phyloP scores from a whole-genome alignment of 2,797 vertebrate species.

The Argyrosomus regius region DNA sequence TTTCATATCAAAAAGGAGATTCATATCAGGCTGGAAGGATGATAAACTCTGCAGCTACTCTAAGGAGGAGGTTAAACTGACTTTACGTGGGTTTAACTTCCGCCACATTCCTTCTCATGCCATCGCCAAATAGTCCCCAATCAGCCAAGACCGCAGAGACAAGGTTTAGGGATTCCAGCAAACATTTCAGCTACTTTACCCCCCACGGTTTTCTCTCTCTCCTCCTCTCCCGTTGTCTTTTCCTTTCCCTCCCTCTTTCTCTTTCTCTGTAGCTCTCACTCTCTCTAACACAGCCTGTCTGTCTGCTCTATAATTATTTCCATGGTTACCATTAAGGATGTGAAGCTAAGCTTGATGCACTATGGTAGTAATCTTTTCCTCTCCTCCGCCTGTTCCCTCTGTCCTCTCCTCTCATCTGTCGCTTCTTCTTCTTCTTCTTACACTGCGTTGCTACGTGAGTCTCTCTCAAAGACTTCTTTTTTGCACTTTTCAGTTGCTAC shows the following conservation, averaged over 20 bases:
- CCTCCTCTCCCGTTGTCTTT: conserved; percentile 34
- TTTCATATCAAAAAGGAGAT: not conserved
- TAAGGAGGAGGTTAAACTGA: conserved; percentile 20
- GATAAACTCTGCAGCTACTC: conserved; percentile 21
- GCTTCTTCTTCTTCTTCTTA: conserved; percentile 35
- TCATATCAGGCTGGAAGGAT: not conserved
- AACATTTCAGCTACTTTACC: conserved; percentile 63
- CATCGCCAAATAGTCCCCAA: conserved; percentile 16
- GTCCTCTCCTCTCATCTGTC: conserved; percentile 58
- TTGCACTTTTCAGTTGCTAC: conserved; percentile 22
- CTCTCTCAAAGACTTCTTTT: conserved; percentile 25
- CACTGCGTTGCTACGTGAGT: conserved; percentile 23
- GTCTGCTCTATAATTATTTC: conserved; percentile 89
- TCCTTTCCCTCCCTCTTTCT: conserved; percentile 16
- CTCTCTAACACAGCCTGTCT: conserved; percentile 71
- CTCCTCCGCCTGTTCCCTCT: conserved; percentile 64
- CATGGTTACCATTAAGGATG: conserved; percentile 89
- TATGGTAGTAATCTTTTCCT: conserved; percentile 79
- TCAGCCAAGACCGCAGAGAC: conserved; percentile 19
- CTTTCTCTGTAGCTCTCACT: conserved; percentile 56
- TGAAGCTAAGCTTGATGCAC: conserved; percentile 84
- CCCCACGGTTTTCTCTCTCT: conserved; percentile 46
- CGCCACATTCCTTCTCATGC: not conserved
- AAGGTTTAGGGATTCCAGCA: conserved; percentile 45
- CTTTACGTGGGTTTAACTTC: conserved; percentile 12